These are phyloP conservation scores for Chrysomallon squamiferum DNA, from an alignment of 1,140 invertebrate species.

Conservation along the genomic window DNA sequence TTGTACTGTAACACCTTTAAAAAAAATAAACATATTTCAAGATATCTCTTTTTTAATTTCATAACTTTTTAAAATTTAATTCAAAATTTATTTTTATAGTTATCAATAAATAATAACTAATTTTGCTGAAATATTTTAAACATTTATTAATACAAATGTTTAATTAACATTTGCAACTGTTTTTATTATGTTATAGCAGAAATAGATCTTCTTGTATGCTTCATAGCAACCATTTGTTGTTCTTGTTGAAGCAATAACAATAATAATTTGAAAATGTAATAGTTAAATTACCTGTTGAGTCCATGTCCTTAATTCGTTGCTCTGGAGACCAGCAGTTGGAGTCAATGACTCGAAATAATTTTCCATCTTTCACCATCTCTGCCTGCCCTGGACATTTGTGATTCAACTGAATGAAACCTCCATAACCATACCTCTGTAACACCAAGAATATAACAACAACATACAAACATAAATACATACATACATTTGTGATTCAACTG, in stretches of 20 bases:
- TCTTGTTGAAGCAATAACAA: no score
- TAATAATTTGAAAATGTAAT: no score
- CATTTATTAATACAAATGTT: no score
- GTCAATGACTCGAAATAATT: slow-evolving; percentile 68
- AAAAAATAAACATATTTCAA: slow-evolving; percentile 7
- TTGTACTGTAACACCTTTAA: slow-evolving; percentile 67
- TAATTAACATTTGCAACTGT: no score
- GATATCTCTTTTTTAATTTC: no score
- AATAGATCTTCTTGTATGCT: no score
- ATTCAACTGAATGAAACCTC: slow-evolving; percentile 68
- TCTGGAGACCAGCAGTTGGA: slow-evolving; percentile 68
- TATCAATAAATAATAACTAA: no score
- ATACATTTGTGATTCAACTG: background rate
- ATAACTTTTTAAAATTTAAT: no score
- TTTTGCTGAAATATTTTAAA: no score
- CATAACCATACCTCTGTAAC: slow-evolving; percentile 69
- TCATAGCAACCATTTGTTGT: no score
- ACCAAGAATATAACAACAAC: background rate
- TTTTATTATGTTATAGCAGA: no score
- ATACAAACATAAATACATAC: background rate
- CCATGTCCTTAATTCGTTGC: slow-evolving; percentile 57
- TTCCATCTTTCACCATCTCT: slow-evolving; percentile 69
- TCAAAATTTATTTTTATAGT: no score
- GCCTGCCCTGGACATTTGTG: slow-evolving; percentile 61
- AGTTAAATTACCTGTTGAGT: slow-evolving; percentile 64